Conservation (phyloP, 2,888 invertebrate genomes). For the Ichneumoninae sp. region DNA sequence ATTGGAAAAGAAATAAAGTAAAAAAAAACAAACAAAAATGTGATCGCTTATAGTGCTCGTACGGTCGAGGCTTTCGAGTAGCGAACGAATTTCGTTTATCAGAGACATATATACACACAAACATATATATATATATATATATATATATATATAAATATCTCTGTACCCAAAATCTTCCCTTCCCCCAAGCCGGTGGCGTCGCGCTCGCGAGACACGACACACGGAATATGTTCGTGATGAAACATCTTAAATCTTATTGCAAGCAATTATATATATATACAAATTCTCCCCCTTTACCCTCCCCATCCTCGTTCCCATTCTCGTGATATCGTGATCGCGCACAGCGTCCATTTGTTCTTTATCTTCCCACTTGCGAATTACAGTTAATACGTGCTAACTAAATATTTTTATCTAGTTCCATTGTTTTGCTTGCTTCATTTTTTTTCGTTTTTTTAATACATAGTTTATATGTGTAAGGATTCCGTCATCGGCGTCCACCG, state of each 20-base stretch:
- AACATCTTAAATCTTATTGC: conserved; percentile 62
- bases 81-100: conserved; percentile 24
- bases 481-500: conserved; percentile 43
- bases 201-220: conserved; percentile 46
- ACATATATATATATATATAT: not conserved
- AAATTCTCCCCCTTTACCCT: conserved; percentile 47
- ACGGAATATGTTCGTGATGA: conserved; percentile 60
- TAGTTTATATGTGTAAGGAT: conserved; percentile 52
- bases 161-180: conserved; percentile 56
- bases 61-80: conserved; percentile 28
- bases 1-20: not conserved
- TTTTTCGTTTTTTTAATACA: conserved; percentile 52
- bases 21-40: not conserved
- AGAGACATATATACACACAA: conserved; percentile 26
- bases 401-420: conserved; percentile 68
- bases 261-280: conserved; percentile 68
- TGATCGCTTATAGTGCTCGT: conserved; percentile 26
- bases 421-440: conserved; percentile 57
- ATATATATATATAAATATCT: conserved; percentile 20
- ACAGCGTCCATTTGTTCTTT: conserved; percentile 38
- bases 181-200: conserved; percentile 49
- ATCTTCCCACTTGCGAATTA: conserved; percentile 58
- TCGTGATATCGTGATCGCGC: conserved; percentile 63
- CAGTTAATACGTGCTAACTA: conserved; percentile 68
- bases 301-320: conserved; percentile 24